phyloP scores from a whole-genome alignment of 2,888 invertebrate genomes.

The Cetonia aurata region DNA sequence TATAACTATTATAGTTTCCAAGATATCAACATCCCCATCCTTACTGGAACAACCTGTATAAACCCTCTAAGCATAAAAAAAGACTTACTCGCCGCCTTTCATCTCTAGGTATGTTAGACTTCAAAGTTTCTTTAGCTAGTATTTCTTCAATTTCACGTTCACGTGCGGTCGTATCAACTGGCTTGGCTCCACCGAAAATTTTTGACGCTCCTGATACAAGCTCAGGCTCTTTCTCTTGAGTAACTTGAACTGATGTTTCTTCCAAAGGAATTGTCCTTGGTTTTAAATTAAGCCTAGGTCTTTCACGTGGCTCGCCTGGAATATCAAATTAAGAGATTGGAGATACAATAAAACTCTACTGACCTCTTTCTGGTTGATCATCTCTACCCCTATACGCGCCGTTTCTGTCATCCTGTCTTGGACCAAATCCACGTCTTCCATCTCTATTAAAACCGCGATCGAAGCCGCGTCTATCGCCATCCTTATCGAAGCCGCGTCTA shows the following conservation, averaged over 20 bases:
- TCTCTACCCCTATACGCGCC: slow-evolving; percentile 52
- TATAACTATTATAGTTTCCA: no score
- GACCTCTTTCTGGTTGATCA: slow-evolving; percentile 41
- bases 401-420: slow-evolving; percentile 60
- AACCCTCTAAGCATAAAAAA: neutral
- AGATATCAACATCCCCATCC: no score
- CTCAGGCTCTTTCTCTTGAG: slow-evolving; percentile 57
- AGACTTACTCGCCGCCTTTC: slow-evolving; percentile 54
- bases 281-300: slow-evolving; percentile 84
- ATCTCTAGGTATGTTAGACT: slow-evolving; percentile 52
- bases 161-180: slow-evolving; percentile 92
- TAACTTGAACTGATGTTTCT: slow-evolving; percentile 55
- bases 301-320: slow-evolving; percentile 72
- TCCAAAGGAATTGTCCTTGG: slow-evolving; percentile 85
- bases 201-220: slow-evolving; percentile 73
- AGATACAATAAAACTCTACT: neutral
- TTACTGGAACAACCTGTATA: no score
- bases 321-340: slow-evolving; percentile 8
- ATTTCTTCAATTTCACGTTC: slow-evolving; percentile 94
- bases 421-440: slow-evolving; percentile 54
- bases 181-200: slow-evolving; percentile 95
- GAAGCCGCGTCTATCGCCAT: slow-evolving; percentile 46
- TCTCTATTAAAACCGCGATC: slow-evolving; percentile 56
- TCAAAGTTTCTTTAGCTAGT: slow-evolving; percentile 72
- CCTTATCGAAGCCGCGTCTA: slow-evolving; percentile 31